Base-by-base conservation (phyloP, 37 sponge, comb jelly and placozoan genomes). In the Geodia barretti region DNA sequence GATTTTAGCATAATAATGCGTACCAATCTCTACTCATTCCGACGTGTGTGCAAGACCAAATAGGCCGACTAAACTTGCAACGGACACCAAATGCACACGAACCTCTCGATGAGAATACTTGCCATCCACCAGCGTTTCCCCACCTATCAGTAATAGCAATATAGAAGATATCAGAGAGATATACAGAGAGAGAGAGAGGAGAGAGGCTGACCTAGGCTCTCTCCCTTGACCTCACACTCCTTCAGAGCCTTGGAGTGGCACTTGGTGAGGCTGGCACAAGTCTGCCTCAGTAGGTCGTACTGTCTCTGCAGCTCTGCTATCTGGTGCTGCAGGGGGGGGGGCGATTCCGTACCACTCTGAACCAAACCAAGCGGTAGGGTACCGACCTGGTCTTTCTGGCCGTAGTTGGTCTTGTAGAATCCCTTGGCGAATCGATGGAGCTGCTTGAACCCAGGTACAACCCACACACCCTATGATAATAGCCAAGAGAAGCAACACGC, bases 291-390 rank as follows among this genome's bases (percentile, higher is more conserved):
- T 65, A 93, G 70, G 41, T 93, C 94, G 60, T 85, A 79, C 61
- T 86, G 86, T 63, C 82, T 81, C 77, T 89, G 89, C 14, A 93
- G 77, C 25, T 93, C 94, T 36, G 94, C 73, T 60, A 93, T 82
- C 40, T 87, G 86, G 21, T 83, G 79, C 90, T 93, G 72, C 0
- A 79, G 40, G 31, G 63, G 37, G 39, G 47, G 1, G 9, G 1
- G 34, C 47, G 60, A 69, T 17, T 31, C 34, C 36, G 2, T 69
- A 24, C 33, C 28, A 28, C 34, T 23, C 36, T 31, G n/a, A 8
- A 39, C 24, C 31, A n/a, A 29, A 11, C 14, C 68, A 66, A 19
- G n/a, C n/a, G n/a, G n/a, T n/a, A n/a, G n/a, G n/a, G n/a, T 0
- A 21, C 74, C 72, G 35, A 88, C 88, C 62, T 88, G 86, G 30